Evolutionary conservation across 2,113 vertebrate genomes (phyloP).

Genomic region (Trogon melanurus): DNA sequence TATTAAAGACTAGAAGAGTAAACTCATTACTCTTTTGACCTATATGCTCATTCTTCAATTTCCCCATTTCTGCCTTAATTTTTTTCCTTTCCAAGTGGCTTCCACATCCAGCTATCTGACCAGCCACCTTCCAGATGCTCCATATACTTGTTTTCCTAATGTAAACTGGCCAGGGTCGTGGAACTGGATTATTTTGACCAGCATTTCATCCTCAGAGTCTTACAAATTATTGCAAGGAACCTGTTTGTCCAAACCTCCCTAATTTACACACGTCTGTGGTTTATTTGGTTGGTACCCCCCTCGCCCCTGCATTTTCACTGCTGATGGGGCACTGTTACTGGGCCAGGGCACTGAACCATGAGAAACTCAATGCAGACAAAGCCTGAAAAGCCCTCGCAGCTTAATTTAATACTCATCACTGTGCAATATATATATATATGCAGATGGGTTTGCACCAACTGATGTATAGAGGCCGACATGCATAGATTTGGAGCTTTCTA

Average conservation of each 20-base stretch:
- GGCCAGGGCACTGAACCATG: background rate
- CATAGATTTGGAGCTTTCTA: too few relatives aligned
- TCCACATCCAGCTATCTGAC: background rate
- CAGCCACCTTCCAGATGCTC: background rate
- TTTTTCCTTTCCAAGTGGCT: background rate
- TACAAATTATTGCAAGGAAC: background rate
- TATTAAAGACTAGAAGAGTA: background rate
- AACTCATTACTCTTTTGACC: background rate
- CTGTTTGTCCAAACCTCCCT: background rate
- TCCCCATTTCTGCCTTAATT: background rate
- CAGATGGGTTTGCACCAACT: background rate
- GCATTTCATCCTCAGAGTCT: background rate
- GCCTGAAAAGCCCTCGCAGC: background rate
- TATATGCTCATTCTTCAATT: background rate
- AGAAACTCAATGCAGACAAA: background rate
- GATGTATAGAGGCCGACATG: background rate
- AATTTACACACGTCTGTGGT: background rate
- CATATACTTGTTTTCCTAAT: background rate
- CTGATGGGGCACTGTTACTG: background rate
- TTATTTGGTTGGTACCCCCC: background rate
- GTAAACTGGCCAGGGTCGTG: background rate
- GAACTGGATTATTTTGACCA: background rate
- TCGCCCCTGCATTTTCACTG: fast-evolving
- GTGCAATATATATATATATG: background rate
- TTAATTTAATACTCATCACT: background rate